Evolutionary conservation across 2,797 vertebrate genomes (phyloP).

Genomic region (Aselliscus stoliczkanus): DNA sequence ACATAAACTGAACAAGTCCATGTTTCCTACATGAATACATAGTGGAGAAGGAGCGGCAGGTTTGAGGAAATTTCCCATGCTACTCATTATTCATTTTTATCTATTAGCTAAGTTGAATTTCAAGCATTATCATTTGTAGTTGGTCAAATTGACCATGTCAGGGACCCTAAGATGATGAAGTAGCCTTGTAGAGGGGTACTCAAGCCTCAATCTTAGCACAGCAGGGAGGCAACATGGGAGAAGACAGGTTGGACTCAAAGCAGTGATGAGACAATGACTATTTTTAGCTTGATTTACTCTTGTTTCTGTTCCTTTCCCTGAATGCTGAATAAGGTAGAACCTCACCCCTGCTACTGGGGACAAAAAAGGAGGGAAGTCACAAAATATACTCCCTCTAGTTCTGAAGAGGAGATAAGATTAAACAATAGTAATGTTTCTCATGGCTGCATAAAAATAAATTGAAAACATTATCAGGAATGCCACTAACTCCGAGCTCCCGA

Average conservation of each 20-base stretch:
- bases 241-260: not conserved
- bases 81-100: not conserved
- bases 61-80: not conserved
- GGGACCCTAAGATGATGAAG: too few species aligned
- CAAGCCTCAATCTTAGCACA: not conserved
- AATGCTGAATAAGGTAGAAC: constrained; percentile 6
- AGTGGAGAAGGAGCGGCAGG: not conserved
- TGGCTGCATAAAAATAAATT: constrained; percentile 61
- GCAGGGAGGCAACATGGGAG: not conserved
- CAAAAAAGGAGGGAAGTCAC: constrained; percentile 63
- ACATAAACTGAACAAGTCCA: not conserved
- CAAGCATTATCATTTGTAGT: not conserved
- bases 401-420: constrained; percentile 55
- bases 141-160: not conserved
- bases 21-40: not conserved
- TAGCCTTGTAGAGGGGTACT: not conserved
- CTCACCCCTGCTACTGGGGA: not conserved
- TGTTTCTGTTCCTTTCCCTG: constrained; percentile 23
- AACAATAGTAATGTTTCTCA: constrained; percentile 61
- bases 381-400: constrained; percentile 53
- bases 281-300: constrained; percentile 53
- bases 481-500: constrained; percentile 37
- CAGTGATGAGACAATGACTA: not conserved
- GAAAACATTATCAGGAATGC: constrained; percentile 41
- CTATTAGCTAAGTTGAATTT: not conserved